Conservation (phyloP, 2,113 vertebrate species). For the Coryphaenoides rupestris region DNA sequence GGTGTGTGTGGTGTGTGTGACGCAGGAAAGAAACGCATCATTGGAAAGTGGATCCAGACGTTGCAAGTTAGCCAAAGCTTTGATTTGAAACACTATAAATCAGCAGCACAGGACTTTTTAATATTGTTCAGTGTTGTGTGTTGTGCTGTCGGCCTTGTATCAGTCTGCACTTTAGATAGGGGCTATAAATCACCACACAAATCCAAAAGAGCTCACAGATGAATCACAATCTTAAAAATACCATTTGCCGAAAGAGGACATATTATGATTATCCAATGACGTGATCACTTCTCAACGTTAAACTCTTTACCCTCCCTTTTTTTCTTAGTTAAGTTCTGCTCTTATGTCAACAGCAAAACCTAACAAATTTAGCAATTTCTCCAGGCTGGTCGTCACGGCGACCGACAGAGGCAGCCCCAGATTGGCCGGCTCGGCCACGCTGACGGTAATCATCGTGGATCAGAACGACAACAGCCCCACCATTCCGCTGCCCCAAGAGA, state of each 20-base stretch:
- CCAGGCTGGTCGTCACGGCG: conserved; percentile 87
- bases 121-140: not conserved
- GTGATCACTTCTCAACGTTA: not conserved
- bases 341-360: not conserved
- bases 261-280: not conserved
- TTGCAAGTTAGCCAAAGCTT: conserved; percentile 6
- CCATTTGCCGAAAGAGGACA: not conserved
- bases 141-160: conserved; percentile 5
- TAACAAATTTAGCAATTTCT: conserved; percentile 9
- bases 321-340: not conserved
- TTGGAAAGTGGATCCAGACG: conserved; percentile 29
- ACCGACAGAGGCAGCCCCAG: conserved; percentile 89
- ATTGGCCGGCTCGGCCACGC: conserved; percentile 84
- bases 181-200: not conserved
- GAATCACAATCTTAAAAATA: not conserved
- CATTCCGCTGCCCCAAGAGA: conserved; percentile 85
- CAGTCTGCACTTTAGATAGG: not conserved
- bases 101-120: conserved; percentile 6
- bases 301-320: not conserved
- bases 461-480: conserved; percentile 96
- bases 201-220: not conserved
- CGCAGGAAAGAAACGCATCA: not conserved
- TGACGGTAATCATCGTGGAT: conserved; percentile 93
- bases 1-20: not conserved
- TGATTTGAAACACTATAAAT: conserved; percentile 15